Percentiles rank a stretch among this genome's conserved stretches.
These are phyloP conservation scores for Tetanocera ferruginea DNA, from an alignment of 2,888 invertebrate genomes.

Conservation along the genomic window DNA sequence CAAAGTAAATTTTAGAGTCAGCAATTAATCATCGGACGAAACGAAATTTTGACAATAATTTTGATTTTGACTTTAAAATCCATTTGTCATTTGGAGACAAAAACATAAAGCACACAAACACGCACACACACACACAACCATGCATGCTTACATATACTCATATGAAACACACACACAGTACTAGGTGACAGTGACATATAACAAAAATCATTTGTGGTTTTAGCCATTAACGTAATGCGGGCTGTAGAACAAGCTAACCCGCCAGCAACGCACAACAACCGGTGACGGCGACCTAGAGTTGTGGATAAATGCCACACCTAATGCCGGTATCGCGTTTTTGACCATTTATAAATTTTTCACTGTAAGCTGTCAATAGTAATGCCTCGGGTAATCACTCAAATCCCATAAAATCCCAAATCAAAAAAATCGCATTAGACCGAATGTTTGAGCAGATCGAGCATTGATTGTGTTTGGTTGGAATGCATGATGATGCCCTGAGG, in stretches of 20 bases:
- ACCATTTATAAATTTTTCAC: slow-evolving; percentile 44
- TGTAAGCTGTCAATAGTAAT: slow-evolving; percentile 59
- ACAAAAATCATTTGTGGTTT: slow-evolving; percentile 32
- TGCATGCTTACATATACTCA: neutral
- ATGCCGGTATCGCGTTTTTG: neutral
- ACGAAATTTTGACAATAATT: slow-evolving; percentile 1
- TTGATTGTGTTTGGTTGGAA: too few relatives aligned
- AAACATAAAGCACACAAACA: slow-evolving; percentile 45
- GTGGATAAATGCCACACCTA: slow-evolving; percentile 19
- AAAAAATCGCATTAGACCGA: neutral
- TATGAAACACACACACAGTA: neutral
- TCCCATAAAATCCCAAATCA: slow-evolving; percentile 32
- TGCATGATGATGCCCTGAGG: neutral
- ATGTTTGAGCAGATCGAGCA: too few relatives aligned
- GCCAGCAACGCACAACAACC: neutral
- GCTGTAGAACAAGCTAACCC: slow-evolving; percentile 27
- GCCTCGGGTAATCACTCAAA: slow-evolving; percentile 60
- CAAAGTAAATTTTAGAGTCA: neutral
- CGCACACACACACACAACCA: neutral
- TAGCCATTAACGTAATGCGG: slow-evolving; percentile 34
- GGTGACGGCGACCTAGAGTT: slow-evolving; percentile 5
- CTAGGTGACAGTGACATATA: slow-evolving; percentile 14
- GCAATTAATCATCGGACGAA: neutral
- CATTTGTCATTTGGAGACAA: slow-evolving; percentile 18
- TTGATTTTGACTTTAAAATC: slow-evolving; percentile 18